Evolutionary conservation across 2,797 vertebrate species (phyloP).

Genomic region (Sebastes variabilis): DNA sequence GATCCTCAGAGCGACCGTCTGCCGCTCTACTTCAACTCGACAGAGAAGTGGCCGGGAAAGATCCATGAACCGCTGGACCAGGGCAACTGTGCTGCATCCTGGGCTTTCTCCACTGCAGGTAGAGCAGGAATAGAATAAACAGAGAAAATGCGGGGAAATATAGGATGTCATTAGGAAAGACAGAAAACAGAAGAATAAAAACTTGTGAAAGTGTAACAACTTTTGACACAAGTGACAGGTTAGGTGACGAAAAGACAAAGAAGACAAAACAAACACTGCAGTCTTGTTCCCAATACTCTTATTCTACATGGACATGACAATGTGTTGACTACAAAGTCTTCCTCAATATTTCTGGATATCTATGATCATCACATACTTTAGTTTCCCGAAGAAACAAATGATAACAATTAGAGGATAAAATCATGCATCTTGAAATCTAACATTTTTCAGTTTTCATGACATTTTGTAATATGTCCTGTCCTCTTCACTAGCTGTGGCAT

Average conservation of each 20-base stretch:
- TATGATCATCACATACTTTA: neutral
- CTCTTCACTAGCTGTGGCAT: slow-evolving; percentile 88
- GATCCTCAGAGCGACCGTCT: slow-evolving; percentile 82
- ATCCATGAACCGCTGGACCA: slow-evolving; percentile 96
- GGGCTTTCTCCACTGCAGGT: slow-evolving; percentile 98
- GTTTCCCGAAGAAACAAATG: neutral
- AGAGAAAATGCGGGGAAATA: neutral
- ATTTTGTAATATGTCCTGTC: neutral
- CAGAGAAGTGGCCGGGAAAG: slow-evolving; percentile 92
- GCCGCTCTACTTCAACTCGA: slow-evolving; percentile 88
- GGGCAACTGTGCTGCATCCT: slow-evolving; percentile 96
- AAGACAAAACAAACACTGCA: neutral
- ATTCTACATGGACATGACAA: neutral
- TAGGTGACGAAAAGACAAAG: neutral
- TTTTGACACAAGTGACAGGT: neutral
- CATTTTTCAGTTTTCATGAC: neutral
- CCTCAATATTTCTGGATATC: neutral
- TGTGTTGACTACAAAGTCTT: neutral
- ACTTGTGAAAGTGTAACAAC: neutral
- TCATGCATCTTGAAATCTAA: neutral
- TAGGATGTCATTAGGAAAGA: neutral
- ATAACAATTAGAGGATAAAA: neutral
- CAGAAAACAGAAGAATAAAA: neutral
- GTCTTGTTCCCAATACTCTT: neutral
- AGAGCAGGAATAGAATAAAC: neutral